These are phyloP conservation scores for Mixornis gularis DNA, from an alignment of 2,113 vertebrate species.

Conservation along the genomic window DNA sequence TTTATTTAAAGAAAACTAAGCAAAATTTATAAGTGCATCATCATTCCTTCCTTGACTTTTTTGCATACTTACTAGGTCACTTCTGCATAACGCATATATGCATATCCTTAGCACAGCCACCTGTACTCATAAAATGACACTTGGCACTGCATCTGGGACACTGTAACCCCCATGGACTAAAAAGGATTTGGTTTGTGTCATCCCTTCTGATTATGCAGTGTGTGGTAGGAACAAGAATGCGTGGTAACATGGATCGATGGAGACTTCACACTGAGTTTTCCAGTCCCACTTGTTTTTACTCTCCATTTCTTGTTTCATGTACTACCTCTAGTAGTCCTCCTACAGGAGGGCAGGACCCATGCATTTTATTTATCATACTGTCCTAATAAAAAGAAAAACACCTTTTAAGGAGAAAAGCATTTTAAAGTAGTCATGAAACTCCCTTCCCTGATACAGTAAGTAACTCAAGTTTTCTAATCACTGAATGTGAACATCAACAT, in stretches of 20 bases:
- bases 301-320: conserved; percentile 20
- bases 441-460: neutral
- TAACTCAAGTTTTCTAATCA: neutral
- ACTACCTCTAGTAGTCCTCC: neutral
- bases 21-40: neutral
- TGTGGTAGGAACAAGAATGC: conserved; percentile 36
- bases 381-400: neutral
- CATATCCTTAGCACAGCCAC: conserved; percentile 13
- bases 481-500: neutral
- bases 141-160: conserved; percentile 44
- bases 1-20: neutral
- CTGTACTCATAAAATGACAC: conserved; percentile 37
- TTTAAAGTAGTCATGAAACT: neutral
- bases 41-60: neutral
- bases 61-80: conserved; percentile 34
- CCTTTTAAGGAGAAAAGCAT: neutral
- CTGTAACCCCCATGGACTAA: conserved; percentile 31
- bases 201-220: conserved; percentile 58
- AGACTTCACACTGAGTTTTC: conserved; percentile 29
- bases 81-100: neutral
- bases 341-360: neutral
- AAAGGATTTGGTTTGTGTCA: conserved; percentile 35
- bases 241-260: conserved; percentile 32
- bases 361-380: neutral
- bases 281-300: conserved; percentile 17